Conservation (phyloP, 2,888 invertebrate genomes). For the Thecocarcelia acutangulata region DNA sequence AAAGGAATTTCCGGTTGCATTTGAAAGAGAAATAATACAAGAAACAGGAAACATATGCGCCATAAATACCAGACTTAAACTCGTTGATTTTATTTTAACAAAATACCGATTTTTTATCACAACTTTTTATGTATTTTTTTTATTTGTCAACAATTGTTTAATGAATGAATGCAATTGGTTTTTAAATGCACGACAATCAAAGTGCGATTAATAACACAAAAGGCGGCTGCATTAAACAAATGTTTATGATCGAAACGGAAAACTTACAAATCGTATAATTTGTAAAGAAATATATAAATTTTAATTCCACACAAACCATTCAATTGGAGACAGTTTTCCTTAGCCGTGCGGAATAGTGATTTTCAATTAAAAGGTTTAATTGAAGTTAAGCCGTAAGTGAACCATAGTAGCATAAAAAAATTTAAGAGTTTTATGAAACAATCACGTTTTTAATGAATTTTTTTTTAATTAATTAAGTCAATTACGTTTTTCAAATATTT, state of each 20-base stretch:
- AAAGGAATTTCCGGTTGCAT: slow-evolving; percentile 71
- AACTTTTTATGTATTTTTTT: slow-evolving; percentile 19
- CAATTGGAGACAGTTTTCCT: slow-evolving; percentile 61
- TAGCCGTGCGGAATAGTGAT: slow-evolving; percentile 37
- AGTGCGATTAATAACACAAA: slow-evolving; percentile 68
- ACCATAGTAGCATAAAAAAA: neutral
- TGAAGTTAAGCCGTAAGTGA: slow-evolving; percentile 44
- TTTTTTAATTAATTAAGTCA: slow-evolving; percentile 62
- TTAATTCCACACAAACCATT: neutral
- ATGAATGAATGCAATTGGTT: slow-evolving; percentile 64
- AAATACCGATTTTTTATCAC: slow-evolving; percentile 12
- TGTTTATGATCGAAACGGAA: slow-evolving; percentile 32
- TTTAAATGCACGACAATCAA: slow-evolving; percentile 69
- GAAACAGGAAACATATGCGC: slow-evolving; percentile 72
- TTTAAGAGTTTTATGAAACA: slow-evolving; percentile 55
- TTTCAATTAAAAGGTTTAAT: slow-evolving; percentile 46
- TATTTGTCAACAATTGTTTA: slow-evolving; percentile 57
- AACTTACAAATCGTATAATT: slow-evolving; percentile 20
- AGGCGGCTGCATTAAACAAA: slow-evolving; percentile 60
- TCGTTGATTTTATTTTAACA: slow-evolving; percentile 53
- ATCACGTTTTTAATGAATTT: slow-evolving; percentile 59
- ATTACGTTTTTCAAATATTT: slow-evolving; percentile 52
- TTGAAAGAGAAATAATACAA: slow-evolving; percentile 53
- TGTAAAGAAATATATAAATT: slow-evolving; percentile 10
- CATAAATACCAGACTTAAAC: slow-evolving; percentile 65